Conservation (phyloP, 2,888 invertebrate species). For the Junonia oenone region DNA sequence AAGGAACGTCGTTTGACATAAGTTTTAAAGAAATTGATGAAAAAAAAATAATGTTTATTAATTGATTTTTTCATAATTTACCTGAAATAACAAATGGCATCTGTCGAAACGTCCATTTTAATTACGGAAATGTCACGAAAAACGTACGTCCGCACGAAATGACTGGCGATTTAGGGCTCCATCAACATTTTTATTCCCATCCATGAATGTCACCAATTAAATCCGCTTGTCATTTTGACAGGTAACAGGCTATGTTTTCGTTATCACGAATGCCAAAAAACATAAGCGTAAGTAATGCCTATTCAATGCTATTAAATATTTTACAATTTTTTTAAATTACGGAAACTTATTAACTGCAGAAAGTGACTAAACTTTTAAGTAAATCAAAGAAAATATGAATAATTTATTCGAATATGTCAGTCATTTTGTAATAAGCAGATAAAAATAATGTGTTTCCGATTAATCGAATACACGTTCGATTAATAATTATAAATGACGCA, state of each 20-base stretch:
- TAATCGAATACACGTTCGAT: no score
- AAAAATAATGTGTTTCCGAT: no score
- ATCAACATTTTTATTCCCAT: conserved; percentile 54
- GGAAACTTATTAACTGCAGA: no score
- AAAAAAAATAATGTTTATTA: conserved; percentile 8
- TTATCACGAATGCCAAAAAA: background rate
- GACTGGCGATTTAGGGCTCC: conserved; percentile 42
- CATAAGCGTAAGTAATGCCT: background rate
- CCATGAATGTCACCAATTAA: conserved; percentile 29
- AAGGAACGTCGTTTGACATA: background rate
- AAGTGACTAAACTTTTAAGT: no score
- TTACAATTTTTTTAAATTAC: no score
- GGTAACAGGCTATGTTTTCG: no score
- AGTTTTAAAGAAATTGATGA: background rate
- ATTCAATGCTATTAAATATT: no score
- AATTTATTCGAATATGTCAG: no score
- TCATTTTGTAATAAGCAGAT: no score
- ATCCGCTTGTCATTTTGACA: conserved; percentile 12
- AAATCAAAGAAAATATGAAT: no score
- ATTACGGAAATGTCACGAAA: conserved; percentile 51
- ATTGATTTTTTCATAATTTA: no score
- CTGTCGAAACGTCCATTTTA: conserved; percentile 52
- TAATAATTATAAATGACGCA: no score
- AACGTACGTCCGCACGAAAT: conserved; percentile 40
- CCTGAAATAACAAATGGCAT: conserved; percentile 41